Conservation (phyloP, 2,113 vertebrate genomes). For the Thunnus thynnus region DNA sequence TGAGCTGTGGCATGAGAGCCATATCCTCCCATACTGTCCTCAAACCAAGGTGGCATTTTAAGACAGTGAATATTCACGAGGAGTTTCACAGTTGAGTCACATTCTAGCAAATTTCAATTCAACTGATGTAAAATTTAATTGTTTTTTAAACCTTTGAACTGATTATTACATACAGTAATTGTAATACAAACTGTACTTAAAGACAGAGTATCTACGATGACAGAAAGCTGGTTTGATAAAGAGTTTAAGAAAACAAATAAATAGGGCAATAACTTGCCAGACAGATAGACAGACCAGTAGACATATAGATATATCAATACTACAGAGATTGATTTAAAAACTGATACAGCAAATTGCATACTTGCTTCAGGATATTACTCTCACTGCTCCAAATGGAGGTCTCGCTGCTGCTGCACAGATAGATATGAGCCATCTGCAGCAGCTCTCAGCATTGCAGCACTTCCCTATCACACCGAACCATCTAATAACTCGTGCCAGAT, state of each 20-base stretch:
- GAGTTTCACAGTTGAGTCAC: neutral
- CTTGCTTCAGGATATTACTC: conserved; percentile 59
- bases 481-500: conserved; percentile 60
- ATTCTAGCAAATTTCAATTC: neutral
- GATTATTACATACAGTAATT: neutral
- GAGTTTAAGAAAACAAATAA: conserved; percentile 23
- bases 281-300: conserved; percentile 14
- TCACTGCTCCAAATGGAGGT: conserved; percentile 16
- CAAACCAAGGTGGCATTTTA: conserved; percentile 1
- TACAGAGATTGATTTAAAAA: conserved; percentile 47
- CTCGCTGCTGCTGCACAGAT: conserved; percentile 20
- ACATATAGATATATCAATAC: conserved; percentile 20
- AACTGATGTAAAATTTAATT: too few relatives aligned
- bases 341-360: conserved; percentile 51
- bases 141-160: neutral
- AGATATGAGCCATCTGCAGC: conserved; percentile 64
- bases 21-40: conserved; percentile 18
- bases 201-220: neutral
- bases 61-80: neutral
- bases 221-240: conserved; percentile 2
- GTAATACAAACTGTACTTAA: too few relatives aligned
- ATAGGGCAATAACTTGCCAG: conserved; percentile 2
- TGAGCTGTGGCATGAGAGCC: conserved; percentile 5
- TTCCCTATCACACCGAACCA: conserved; percentile 58
- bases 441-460: conserved; percentile 31